Base-by-base conservation (phyloP, 2,797 vertebrate species). In the Botia kubotai region DNA sequence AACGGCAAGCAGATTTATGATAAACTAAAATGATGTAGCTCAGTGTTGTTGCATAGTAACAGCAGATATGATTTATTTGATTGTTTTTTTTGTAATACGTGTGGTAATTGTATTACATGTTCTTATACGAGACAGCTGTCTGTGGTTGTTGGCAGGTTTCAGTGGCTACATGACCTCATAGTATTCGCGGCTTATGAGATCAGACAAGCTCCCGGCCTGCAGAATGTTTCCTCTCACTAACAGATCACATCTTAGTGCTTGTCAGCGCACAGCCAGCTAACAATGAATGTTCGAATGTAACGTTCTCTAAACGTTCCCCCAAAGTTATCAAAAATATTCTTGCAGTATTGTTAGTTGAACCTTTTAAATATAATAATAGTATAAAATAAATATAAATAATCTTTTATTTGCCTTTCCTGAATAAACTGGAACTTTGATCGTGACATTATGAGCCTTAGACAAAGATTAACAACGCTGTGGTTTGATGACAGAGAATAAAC, bases 111-210 rank as follows among this genome's bases (percentile, higher is more conserved):
- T 6, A 16, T 55, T n/a, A 55, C 8, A 21, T 26, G 52, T 4
- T 29, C 72, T 23, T 57, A 65, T 26, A 55, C 52, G 19, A 72
- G 33, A 53, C 43, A 3, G 70, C 33, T 73, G 50, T 58, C 48
- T 80, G 62, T 80, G 60, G 55, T 58, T 26, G 13, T 72, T 80
- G 69, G 33, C 36, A 58, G 46, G 57, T 36, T 43, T 71, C 14
- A 4, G 17, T 67, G 75, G 21, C 69, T 55, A 60, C 50, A 58
- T 75, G 58, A 70, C 72, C 67, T 80, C 39, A 14, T 33, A 57
- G 23, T 76, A 79, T 70, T 79, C 33, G 63, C 70, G 65, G 72
- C 43, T 46, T 19, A 21, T 75, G 72, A 67, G 72, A 62, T 79
- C 53, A 65, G 65, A 70, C 50, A 1, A 33, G 13, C 16, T 58